These are phyloP conservation scores for Habropoda laboriosa DNA, from an alignment of 1,140 invertebrate genomes.

Conservation along the genomic window DNA sequence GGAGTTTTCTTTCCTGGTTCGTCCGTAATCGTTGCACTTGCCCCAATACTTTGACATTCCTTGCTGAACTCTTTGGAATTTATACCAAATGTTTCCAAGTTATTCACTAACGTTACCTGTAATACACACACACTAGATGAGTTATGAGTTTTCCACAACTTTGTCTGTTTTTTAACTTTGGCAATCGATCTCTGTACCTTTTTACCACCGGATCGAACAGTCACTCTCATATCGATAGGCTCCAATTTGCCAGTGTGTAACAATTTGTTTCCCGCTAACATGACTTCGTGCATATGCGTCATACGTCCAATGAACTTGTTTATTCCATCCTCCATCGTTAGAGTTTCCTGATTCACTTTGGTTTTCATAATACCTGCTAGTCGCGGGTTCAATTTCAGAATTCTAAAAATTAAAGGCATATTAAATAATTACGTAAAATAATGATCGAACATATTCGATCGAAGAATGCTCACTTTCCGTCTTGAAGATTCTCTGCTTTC, in stretches of 20 bases:
- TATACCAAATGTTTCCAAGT: slow-evolving; percentile 93
- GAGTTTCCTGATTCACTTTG: slow-evolving; percentile 77
- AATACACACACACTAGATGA: not conserved
- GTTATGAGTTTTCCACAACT: not conserved
- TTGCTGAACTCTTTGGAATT: slow-evolving; percentile 90
- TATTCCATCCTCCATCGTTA: slow-evolving; percentile 89
- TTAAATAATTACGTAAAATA: not conserved
- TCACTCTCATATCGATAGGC: slow-evolving; percentile 90
- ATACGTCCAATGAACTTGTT: slow-evolving; percentile 87
- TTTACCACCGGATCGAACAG: slow-evolving; percentile 92
- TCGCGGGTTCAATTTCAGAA: slow-evolving; percentile 83
- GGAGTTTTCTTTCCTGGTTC: slow-evolving; percentile 88
- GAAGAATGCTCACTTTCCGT: slow-evolving; percentile 75
- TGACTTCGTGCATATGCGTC: slow-evolving; percentile 89
- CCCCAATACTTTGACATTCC: slow-evolving; percentile 92
- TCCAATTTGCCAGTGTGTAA: slow-evolving; percentile 89
- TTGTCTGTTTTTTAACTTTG: not conserved
- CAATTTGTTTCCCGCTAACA: slow-evolving; percentile 82
- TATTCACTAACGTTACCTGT: slow-evolving; percentile 93
- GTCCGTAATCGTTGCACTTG: slow-evolving; percentile 91
- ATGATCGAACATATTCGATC: not conserved
- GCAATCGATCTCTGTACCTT: slow-evolving; percentile 84
- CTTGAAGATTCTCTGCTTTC: slow-evolving; percentile 86
- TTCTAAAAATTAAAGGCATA: slow-evolving; percentile 72
- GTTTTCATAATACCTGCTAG: slow-evolving; percentile 78